phyloP scores from a whole-genome alignment of 92 coral and sea anemone species.

The Desmophyllum pertusum region DNA sequence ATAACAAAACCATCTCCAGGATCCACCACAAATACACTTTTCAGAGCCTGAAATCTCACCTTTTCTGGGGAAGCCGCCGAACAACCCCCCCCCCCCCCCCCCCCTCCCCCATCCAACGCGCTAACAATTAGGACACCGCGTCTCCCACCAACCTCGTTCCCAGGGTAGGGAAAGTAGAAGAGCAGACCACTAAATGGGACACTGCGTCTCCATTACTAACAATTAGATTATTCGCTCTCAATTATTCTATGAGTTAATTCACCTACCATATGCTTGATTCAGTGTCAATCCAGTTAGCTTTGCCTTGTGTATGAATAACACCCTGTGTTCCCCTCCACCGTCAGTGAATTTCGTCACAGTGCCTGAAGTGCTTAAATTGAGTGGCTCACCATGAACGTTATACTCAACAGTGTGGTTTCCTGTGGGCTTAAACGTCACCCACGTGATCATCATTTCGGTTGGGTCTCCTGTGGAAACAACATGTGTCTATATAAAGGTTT shows the following conservation, averaged over 20 bases:
- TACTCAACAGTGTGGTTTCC: conserved; percentile 71
- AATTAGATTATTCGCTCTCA: neutral
- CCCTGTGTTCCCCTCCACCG: conserved; percentile 76
- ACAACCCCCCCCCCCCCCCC: too few species aligned
- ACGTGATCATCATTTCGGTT: conserved; percentile 88
- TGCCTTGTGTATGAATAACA: conserved; percentile 76
- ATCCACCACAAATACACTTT: too few species aligned
- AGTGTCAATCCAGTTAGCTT: conserved; percentile 72
- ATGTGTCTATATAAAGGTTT: neutral
- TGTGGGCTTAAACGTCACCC: conserved; percentile 76
- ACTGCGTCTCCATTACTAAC: too few species aligned
- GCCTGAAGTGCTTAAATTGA: conserved; percentile 53
- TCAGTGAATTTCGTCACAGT: conserved; percentile 73
- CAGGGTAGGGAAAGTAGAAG: too few species aligned
- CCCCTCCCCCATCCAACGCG: too few species aligned
- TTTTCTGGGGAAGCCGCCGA: too few species aligned
- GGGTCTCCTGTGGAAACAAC: conserved; percentile 46
- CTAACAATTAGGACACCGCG: too few species aligned
- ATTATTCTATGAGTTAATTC: neutral
- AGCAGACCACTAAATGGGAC: too few species aligned
- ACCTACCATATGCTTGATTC: conserved; percentile 67
- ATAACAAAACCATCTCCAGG: too few species aligned
- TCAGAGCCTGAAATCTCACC: too few species aligned
- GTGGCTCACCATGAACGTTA: conserved; percentile 64
- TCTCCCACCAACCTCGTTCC: too few species aligned